phyloP scores from a whole-genome alignment of 1,140 invertebrate genomes.

The Micrasema minimum region DNA sequence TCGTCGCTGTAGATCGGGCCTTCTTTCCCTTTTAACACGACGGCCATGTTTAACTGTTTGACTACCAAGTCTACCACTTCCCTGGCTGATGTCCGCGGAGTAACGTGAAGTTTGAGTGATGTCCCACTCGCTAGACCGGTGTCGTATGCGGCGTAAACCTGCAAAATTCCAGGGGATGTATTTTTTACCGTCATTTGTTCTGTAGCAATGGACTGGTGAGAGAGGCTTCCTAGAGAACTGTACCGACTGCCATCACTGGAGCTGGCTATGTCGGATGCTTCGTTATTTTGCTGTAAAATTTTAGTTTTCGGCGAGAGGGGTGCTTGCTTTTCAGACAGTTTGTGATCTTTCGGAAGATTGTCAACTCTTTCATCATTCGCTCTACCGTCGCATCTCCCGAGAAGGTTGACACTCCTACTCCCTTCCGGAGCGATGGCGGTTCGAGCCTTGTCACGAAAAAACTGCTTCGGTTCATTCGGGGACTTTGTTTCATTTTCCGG shows the following conservation, averaged over 20 bases:
- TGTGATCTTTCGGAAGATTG: constrained; percentile 62
- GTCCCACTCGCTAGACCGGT: constrained; percentile 92
- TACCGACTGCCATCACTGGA: constrained; percentile 50
- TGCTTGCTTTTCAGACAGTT: constrained; percentile 53
- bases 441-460: constrained; percentile 46
- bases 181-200: constrained; percentile 50
- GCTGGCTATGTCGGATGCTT: constrained; percentile 41
- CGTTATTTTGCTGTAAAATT: constrained; percentile 42
- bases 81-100: constrained; percentile 86
- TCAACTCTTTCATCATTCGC: constrained; percentile 56
- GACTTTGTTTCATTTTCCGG: constrained; percentile 55
- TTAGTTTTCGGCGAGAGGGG: constrained; percentile 36
- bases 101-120: constrained; percentile 92
- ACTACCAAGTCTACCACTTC: constrained; percentile 95
- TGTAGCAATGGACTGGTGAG: constrained; percentile 43
- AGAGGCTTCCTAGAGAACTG: constrained; percentile 47
- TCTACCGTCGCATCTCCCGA: constrained; percentile 32
- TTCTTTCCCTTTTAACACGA: constrained; percentile 84
- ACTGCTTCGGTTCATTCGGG: constrained; percentile 38
- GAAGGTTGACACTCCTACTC: constrained; percentile 20
- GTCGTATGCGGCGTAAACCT: constrained; percentile 95
- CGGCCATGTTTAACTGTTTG: constrained; percentile 93
- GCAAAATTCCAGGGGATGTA: constrained; percentile 70
- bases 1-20: constrained; percentile 87
- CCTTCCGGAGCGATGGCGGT: constrained; percentile 19